Base-by-base conservation (phyloP, 2,113 vertebrate species). In the Oryzias celebensis region DNA sequence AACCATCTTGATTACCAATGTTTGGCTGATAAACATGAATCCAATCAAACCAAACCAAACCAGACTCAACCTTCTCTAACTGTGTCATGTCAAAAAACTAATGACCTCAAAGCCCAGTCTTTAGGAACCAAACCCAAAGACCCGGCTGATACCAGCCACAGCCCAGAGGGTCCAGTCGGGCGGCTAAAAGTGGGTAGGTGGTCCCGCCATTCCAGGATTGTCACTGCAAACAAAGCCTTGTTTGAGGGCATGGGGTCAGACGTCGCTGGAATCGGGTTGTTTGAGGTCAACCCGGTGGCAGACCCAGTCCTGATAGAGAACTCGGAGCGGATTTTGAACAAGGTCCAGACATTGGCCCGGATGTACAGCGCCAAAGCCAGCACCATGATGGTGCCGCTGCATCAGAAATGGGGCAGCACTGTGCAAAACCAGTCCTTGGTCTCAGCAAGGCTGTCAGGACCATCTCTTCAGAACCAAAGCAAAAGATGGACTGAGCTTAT, bases 291-390 rank as follows among this genome's bases (percentile, higher is more conserved):
- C 18, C 83, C 88, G 2, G 82, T 61, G 8, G 84, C 78, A 2
- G 88, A 90, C 45, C 71, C 83, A 0, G 86, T 88, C 13, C 73
- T 93, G 1, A 64, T 92, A 15, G 91, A 93, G 65, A 90, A 91
- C 70, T 93, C 93, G 0, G 93, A 94, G 62, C 91, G 93, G 14
- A 93, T 96, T 20, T 85, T 94, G 0, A 96, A 88, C 68, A 94
- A 94, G 5, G 95, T 96, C n/a, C 94, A 95, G 22, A 93, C 94
- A 17, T 14, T 96, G 72, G 94, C 95, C 1, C 89, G 84, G 5
- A 95, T 96, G 84, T 96, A 95, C 82, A 93, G 93, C 0, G 86
- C 92, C 75, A 92, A 94, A 71, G 91, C 92, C 56, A 84, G 91
- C 51, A 87, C 89, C 71, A 92, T 93, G 90, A 94, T 92, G 54